Conservation (phyloP, 2,888 invertebrate genomes). For the Parasteatoda lunata region DNA sequence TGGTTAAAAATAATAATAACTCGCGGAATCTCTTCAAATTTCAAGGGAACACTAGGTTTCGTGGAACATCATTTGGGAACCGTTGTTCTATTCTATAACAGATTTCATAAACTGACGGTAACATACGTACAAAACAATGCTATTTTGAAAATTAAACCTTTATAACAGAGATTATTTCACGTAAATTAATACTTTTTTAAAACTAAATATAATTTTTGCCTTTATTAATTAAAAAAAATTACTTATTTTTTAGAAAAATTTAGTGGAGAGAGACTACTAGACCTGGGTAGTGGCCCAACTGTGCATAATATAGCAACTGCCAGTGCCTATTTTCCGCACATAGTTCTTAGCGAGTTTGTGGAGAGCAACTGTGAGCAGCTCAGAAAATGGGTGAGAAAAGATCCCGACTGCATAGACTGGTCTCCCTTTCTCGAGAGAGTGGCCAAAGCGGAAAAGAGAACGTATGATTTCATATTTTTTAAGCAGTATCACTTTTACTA, state of each 20-base stretch:
- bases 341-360: constrained; percentile 45
- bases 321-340: constrained; percentile 23
- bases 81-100: too few relatives aligned
- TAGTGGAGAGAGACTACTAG: constrained; percentile 27
- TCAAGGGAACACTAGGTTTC: too few relatives aligned
- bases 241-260: constrained; percentile 8
- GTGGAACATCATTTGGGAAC: too few relatives aligned
- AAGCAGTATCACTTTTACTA: not conserved
- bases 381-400: constrained; percentile 30
- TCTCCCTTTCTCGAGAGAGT: constrained; percentile 26
- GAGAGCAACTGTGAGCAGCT: constrained; percentile 43
- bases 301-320: constrained; percentile 52
- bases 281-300: constrained; percentile 42
- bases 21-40: too few relatives aligned
- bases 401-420: constrained; percentile 38
- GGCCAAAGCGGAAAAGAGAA: constrained; percentile 24
- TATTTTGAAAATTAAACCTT: too few relatives aligned
- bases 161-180: too few relatives aligned
- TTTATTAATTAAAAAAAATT: not conserved
- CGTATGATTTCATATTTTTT: not conserved
- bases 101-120: too few relatives aligned
- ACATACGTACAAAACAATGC: too few relatives aligned
- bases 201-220: too few relatives aligned
- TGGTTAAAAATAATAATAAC: too few relatives aligned
- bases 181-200: too few relatives aligned